Conservation (phyloP, 1,140 invertebrate species). For the Orussus abietinus region DNA sequence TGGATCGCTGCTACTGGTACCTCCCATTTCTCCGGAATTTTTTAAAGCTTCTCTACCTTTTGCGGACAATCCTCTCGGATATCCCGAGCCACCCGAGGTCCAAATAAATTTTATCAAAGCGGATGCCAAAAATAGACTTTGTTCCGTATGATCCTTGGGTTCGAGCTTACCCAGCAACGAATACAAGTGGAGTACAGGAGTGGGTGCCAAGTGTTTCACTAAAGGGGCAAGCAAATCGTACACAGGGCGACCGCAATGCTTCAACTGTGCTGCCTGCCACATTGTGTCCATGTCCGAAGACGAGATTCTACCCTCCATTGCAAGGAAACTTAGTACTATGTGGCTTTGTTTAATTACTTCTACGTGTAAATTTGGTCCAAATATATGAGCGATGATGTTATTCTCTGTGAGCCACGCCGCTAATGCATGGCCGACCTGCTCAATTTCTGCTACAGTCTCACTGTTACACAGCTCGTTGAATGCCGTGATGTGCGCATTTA, state of each 20-base stretch:
- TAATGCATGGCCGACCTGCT: constrained; percentile 77
- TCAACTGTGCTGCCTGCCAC: constrained; percentile 89
- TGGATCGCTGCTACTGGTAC: constrained; percentile 55
- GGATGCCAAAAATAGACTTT: constrained; percentile 85
- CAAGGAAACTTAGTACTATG: constrained; percentile 86
- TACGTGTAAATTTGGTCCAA: constrained; percentile 93
- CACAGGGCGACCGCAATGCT: constrained; percentile 90
- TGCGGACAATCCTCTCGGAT: constrained; percentile 46
- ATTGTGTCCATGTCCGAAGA: constrained; percentile 90
- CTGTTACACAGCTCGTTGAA: constrained; percentile 87
- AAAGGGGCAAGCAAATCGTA: constrained; percentile 85
- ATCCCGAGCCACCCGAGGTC: constrained; percentile 65
- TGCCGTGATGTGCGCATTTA: constrained; percentile 87
- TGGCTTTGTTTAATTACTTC: constrained; percentile 94
- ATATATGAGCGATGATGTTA: constrained; percentile 91
- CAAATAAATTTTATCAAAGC: constrained; percentile 86
- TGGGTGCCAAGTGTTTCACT: constrained; percentile 84
- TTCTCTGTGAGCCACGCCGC: constrained; percentile 86
- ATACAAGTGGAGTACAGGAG: constrained; percentile 84
- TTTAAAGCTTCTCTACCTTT: constrained; percentile 44
- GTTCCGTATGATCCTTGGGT: constrained; percentile 87
- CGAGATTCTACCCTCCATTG: constrained; percentile 85
- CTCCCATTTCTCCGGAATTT: constrained; percentile 30
- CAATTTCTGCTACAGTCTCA: constrained; percentile 78
- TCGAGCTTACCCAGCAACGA: constrained; percentile 79